Base-by-base conservation (phyloP, 2,113 vertebrate species). In the Microcebus jonahi region DNA sequence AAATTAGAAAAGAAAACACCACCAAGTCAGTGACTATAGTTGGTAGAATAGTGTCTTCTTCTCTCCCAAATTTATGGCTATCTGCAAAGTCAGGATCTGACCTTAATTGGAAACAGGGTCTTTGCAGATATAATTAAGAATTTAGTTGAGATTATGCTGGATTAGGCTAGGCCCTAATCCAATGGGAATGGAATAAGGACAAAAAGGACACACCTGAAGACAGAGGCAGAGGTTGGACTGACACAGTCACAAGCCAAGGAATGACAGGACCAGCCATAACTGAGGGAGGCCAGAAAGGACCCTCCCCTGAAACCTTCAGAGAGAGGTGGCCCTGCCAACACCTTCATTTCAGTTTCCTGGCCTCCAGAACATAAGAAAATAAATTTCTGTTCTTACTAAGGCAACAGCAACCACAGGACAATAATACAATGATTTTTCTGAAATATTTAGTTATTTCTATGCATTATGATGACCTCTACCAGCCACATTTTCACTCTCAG, bases 201-300 rank as follows among this genome's bases (percentile, higher is more conserved):
- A 83, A 7, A 63, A 36, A 59, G 5, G 36, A 53, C 13, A 53
- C 12, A 59, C 3, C 27, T 29, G 39, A 50, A 53, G 42, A 82
- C 25, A 57, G 50, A 61, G 25, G 25, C 36, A 84, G 27, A 59
- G 1, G 36, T 17, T n/a, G 13, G 13, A 70, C 0, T 48, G 11
- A 57, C 5, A 14, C 1, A 14, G 45, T 31, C 50, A 65, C 29
- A 50, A 50, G 11, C 17, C 50, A 50, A 73, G 25, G 31, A 23
- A 11, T 0, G 4, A n/a, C 55, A 57, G 3, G 25, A 45, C 36
- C 2, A 13, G 2, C 11, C 23, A 8, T 0, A 25, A 27, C 1
- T 31, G 6, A 36, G 70, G 63, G 34, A 75, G 12, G 3, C 5
- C n/a, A 70, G 82, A 48, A 81, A 39, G 27, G 18, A 34, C 36